Conservation (phyloP, 1,140 invertebrate species). For the Microvelia longipes region DNA sequence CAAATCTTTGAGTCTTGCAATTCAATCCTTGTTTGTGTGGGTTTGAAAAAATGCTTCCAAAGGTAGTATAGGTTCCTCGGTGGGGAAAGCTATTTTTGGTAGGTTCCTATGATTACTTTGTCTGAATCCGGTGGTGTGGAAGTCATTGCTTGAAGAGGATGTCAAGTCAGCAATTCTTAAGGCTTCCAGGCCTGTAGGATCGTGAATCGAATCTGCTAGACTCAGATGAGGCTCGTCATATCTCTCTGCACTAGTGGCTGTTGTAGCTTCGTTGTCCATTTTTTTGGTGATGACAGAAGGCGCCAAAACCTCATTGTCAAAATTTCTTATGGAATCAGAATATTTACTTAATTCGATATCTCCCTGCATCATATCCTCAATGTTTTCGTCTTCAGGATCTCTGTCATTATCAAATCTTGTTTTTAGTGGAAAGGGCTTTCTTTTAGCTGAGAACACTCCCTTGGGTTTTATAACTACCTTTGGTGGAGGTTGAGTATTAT, state of each 20-base stretch:
- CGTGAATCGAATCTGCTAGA: conserved; percentile 9
- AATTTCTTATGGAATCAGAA: conserved; percentile 7
- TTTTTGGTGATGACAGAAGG: conserved; percentile 15
- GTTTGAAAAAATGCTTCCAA: conserved; percentile 37
- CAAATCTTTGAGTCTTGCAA: too few species aligned
- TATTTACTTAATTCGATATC: not conserved
- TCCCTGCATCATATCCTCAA: conserved; percentile 8
- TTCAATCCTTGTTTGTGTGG: conserved; percentile 1
- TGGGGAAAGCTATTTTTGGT: conserved; percentile 30
- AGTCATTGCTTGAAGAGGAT: conserved; percentile 34
- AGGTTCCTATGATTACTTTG: conserved; percentile 27
- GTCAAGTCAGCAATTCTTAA: conserved; percentile 35
- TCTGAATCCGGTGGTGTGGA: conserved; percentile 32
- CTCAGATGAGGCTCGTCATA: conserved; percentile 4
- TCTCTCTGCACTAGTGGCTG: conserved; percentile 17
- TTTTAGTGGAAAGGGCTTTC: conserved; percentile 18
- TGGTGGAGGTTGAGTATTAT: conserved; percentile 5
- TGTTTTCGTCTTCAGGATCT: conserved; percentile 4
- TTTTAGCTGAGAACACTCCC: conserved; percentile 22
- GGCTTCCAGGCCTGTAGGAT: conserved; percentile 28
- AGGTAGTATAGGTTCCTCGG: conserved; percentile 36
- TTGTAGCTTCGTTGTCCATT: conserved; percentile 17
- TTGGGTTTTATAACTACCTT: conserved; percentile 15
- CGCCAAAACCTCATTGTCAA: conserved; percentile 11
- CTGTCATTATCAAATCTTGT: conserved; percentile 2